phyloP scores from a whole-genome alignment of 64 coral and sea anemone genomes.

The Pachyseris speciosa region DNA sequence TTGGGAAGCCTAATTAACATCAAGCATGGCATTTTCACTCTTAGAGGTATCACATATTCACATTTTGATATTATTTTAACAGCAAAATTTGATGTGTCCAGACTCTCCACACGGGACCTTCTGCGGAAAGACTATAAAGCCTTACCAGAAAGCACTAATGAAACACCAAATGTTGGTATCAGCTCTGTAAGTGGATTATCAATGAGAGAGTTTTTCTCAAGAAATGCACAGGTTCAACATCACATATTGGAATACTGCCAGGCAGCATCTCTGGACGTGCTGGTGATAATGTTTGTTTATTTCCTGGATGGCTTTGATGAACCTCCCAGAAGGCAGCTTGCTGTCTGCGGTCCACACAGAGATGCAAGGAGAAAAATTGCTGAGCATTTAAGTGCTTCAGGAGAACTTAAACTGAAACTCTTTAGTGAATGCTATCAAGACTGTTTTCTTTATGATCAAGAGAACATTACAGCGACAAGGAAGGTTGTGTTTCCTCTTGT shows the following conservation, averaged over 20 bases:
- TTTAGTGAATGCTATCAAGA: not conserved
- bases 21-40: too few relatives aligned
- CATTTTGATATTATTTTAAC: not conserved
- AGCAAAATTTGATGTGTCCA: conserved; percentile 86
- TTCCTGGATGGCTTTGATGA: conserved; percentile 49
- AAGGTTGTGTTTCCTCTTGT: conserved; percentile 88
- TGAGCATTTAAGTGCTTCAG: conserved; percentile 12
- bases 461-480: conserved; percentile 72
- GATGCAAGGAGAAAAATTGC: conserved; percentile 30
- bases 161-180: conserved; percentile 44
- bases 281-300: conserved; percentile 84
- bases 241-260: conserved; percentile 60
- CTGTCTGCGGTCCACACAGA: conserved; percentile 58
- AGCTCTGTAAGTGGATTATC: conserved; percentile 73
- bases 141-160: conserved; percentile 30
- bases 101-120: conserved; percentile 66
- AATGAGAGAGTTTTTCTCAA: conserved; percentile 52
- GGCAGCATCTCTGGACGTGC: conserved; percentile 17
- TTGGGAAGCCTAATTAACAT: too few relatives aligned
- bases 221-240: conserved; percentile 28
- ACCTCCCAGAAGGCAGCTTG: conserved; percentile 76
- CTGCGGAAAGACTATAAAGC: conserved; percentile 93
- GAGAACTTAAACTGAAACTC: conserved; percentile 9
- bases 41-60: not conserved
- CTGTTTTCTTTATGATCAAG: conserved; percentile 73